A percentile compares a stretch with the other conserved stretches of the same genome.
These are phyloP conservation scores for Sciurus vulgaris DNA, from an alignment of 2,797 vertebrate genomes.

Conservation along the genomic window DNA sequence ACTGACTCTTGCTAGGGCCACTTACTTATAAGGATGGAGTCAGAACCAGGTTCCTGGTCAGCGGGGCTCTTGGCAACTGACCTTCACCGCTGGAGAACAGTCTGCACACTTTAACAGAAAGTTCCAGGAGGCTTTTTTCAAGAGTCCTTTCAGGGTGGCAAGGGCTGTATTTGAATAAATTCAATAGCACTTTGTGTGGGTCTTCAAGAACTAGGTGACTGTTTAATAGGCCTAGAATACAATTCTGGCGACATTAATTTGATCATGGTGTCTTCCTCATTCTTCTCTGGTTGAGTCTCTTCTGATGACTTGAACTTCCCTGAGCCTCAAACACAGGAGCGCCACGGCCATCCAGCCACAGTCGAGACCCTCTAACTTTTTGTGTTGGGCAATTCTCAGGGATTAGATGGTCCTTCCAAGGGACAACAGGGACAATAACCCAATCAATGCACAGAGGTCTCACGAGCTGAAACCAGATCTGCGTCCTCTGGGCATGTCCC, in stretches of 20 bases:
- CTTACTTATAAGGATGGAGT: not conserved
- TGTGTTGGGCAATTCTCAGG: not conserved
- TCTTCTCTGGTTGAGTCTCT: too few species aligned
- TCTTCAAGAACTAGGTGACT: not conserved
- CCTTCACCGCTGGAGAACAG: not conserved
- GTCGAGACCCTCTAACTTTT: not conserved
- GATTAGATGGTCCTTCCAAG: not conserved
- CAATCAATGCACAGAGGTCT: too few species aligned
- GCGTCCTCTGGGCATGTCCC: not conserved
- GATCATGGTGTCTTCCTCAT: too few species aligned
- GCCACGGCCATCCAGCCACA: not conserved
- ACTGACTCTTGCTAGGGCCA: not conserved
- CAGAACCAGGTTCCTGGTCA: not conserved
- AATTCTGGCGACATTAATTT: too few species aligned
- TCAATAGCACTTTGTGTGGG: not conserved
- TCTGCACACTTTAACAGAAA: too few species aligned
- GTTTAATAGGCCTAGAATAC: too few species aligned
- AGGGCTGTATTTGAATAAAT: not conserved
- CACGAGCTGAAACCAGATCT: not conserved
- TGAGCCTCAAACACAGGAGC: not conserved
- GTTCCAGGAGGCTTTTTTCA: not conserved
- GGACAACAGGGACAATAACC: not conserved
- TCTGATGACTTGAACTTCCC: too few species aligned
- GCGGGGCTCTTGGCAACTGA: not conserved
- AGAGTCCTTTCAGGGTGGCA: fast-evolving